Base-by-base conservation (phyloP, 2,888 invertebrate species). In the Baronia brevicornis region DNA sequence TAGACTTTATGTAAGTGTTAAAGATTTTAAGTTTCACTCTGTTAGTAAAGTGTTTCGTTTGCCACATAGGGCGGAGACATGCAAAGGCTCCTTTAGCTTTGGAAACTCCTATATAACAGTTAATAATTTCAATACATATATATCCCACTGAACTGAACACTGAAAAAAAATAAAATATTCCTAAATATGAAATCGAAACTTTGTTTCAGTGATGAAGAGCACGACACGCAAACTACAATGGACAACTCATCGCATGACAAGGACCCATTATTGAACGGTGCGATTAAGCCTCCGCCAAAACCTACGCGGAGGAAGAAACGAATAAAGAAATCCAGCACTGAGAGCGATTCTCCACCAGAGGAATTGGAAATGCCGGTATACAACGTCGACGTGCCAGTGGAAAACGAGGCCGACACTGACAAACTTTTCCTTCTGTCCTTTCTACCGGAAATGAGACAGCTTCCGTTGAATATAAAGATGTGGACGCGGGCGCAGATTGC, bases 401-500 rank as follows among this genome's bases (percentile, higher is more conserved):
- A 72, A 9, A 42, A 14, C 7, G 74, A 77, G 3, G 43, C 46
- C 2, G 80, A 84, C 37, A 69, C 68, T 34, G 82, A 82, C 25
- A 68, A 51, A 17, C 39, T 79, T 36, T 84, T 82, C 31, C 54
- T 84, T 1, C 44, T 82, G 13, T 82, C 82, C 0, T 82, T 82
- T 38, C 48, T 78, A 10, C 80, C 80, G 4, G 82, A 84, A 51
- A 72, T 84, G 67, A 62, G 67, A 29, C 75, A 74, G 43, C 42
- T 84, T 11, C 80, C 80, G 0, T 39, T 65, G 1, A 63, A 79
- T 43, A 60, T 79, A 11, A 82, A 80, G 55, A 82, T 84, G 82
- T 84, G 84, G 84, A 74, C 70, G 27, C 43, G 82, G 7, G 68
- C 79, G 0, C 78, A 79, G 49, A 75, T 84, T 33, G 80, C 84